A percentile compares a stretch with the other conserved stretches of the same genome.
These are phyloP conservation scores for Ictalurus punctatus DNA, from an alignment of 2,113 vertebrate species.

Conservation along the genomic window DNA sequence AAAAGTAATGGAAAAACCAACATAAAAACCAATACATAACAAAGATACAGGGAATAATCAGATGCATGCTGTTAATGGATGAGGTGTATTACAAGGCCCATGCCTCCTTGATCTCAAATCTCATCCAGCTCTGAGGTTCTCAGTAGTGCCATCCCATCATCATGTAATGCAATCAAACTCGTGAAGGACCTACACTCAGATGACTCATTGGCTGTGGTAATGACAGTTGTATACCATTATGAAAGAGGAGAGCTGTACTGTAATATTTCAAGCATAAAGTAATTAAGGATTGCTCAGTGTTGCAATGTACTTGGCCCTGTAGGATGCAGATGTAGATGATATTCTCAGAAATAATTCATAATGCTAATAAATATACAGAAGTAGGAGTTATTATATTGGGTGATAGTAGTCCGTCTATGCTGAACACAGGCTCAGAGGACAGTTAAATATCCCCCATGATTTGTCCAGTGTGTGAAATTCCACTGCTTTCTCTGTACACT, in stretches of 20 bases:
- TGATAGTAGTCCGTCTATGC: neutral
- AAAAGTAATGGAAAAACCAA: neutral
- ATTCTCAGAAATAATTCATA: conserved; percentile 34
- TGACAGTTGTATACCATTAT: conserved; percentile 45
- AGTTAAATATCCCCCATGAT: conserved; percentile 19
- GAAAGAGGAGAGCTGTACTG: conserved; percentile 41
- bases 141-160: conserved; percentile 54
- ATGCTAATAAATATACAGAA: conserved; percentile 22
- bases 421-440: neutral
- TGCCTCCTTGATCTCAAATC: conserved; percentile 66
- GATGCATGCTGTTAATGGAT: conserved; percentile 60
- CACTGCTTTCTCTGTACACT: neutral
- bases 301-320: neutral
- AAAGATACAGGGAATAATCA: conserved; percentile 26
- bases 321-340: neutral
- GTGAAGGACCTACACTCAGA: conserved; percentile 61
- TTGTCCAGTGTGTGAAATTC: conserved; percentile 10
- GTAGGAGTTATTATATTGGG: conserved; percentile 22
- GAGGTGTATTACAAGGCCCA: conserved; percentile 65
- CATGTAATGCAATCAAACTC: conserved; percentile 68
- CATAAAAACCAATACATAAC: neutral
- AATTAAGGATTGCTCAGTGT: conserved; percentile 22
- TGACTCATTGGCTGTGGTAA: conserved; percentile 62
- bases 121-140: conserved; percentile 56
- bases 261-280: conserved; percentile 13